phyloP scores from a whole-genome alignment of 2,113 vertebrate genomes.

The Callaeas wilsoni region DNA sequence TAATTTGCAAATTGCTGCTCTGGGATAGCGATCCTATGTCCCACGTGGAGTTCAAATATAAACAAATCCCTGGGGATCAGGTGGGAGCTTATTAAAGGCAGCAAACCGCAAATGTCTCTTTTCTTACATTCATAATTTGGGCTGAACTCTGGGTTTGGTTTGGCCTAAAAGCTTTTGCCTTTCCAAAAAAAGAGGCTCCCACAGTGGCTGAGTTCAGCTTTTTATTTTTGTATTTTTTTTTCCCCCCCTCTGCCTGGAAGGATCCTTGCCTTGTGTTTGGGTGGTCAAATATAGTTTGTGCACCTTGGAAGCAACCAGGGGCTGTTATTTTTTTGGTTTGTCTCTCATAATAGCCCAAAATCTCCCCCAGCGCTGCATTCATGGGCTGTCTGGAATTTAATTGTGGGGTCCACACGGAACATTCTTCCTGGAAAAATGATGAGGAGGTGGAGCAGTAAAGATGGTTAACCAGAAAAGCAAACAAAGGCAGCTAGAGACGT shows the following conservation, averaged over 20 bases:
- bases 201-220: not conserved
- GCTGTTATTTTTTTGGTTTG: not conserved
- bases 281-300: not conserved
- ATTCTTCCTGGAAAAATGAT: constrained; percentile 6
- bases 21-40: not conserved
- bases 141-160: not conserved
- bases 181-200: not conserved
- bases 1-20: constrained; percentile 1
- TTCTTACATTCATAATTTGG: not conserved
- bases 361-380: not conserved
- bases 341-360: constrained; percentile 1
- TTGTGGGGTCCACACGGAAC: constrained; percentile 41
- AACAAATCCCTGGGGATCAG: not conserved
- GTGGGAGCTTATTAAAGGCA: not conserved
- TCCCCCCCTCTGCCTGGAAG: not conserved
- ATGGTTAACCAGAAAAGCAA: constrained; percentile 49
- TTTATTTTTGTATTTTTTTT: not conserved
- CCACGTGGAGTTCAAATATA: not conserved
- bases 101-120: not conserved
- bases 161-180: not conserved
- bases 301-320: not conserved
- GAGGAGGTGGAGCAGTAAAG: not conserved
- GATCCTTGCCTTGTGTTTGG: not conserved
- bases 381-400: constrained; percentile 43
- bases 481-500: not conserved